A percentile compares a stretch with the other conserved stretches of the same genome.
Conservation (phyloP, 2,113 vertebrate genomes). For the Crocuta crocuta region DNA sequence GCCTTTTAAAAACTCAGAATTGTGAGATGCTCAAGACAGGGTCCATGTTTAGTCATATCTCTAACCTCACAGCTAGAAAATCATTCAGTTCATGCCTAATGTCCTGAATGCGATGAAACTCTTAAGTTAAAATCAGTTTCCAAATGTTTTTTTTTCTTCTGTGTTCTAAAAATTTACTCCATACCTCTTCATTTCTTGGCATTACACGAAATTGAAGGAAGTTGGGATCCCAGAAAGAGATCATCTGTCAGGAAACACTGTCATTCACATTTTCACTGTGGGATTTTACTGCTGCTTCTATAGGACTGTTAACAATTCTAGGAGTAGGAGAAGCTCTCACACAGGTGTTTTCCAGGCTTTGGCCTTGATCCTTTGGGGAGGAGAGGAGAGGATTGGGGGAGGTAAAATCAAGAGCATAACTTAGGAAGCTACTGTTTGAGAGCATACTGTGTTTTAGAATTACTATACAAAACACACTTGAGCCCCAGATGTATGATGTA, state of each 20-base stretch:
- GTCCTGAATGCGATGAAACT: not conserved
- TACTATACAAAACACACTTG: not conserved
- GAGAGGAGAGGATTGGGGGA: not conserved
- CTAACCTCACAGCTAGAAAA: not conserved
- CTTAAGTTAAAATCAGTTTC: slow-evolving; percentile 31
- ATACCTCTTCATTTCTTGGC: slow-evolving; percentile 8
- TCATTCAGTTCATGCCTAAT: not conserved
- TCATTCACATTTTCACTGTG: not conserved
- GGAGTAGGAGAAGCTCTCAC: not conserved
- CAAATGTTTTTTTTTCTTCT: not conserved
- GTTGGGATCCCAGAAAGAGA: not conserved
- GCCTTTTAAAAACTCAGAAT: not conserved
- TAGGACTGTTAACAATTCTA: not conserved
- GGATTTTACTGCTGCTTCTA: not conserved
- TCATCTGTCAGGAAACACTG: not conserved
- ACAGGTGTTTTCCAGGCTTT: not conserved
- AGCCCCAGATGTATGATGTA: not conserved
- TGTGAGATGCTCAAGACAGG: not conserved
- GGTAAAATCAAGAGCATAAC: not conserved
- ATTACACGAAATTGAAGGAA: not conserved
- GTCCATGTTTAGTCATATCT: not conserved
- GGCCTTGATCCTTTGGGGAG: not conserved
- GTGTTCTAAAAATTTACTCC: slow-evolving; percentile 10
- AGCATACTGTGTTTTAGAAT: not conserved
- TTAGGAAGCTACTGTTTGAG: not conserved